These are phyloP conservation scores for Tenebrosternarchus preto DNA, from an alignment of 2,113 vertebrate genomes.

Conservation along the genomic window DNA sequence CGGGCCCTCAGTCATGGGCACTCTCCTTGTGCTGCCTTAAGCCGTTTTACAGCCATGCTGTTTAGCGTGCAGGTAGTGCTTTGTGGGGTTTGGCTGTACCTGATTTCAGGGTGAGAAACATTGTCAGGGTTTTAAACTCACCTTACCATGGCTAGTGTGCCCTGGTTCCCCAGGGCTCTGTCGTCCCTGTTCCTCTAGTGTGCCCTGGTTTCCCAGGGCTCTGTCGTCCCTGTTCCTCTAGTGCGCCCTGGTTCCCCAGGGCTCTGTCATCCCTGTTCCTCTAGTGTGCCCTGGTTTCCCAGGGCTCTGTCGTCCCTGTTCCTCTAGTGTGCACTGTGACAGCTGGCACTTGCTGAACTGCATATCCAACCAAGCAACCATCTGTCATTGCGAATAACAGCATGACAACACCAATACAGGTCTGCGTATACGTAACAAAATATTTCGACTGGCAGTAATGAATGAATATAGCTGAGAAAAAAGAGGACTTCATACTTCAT, in stretches of 20 bases:
- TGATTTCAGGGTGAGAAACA: constrained; percentile 41
- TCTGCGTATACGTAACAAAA: constrained; percentile 28
- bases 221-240: too few species aligned
- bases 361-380: constrained; percentile 54
- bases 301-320: constrained; percentile 34
- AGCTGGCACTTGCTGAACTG: constrained; percentile 43
- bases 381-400: constrained; percentile 50
- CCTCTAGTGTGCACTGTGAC: constrained; percentile 26
- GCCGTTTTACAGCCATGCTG: neutral
- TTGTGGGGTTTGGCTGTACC: constrained; percentile 21
- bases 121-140: constrained; percentile 33
- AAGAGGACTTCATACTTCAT: neutral
- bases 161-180: too few species aligned
- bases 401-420: constrained; percentile 32
- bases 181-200: too few species aligned
- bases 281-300: constrained; percentile 47
- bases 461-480: neutral
- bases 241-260: too few species aligned
- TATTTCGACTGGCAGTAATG: constrained; percentile 1
- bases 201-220: too few species aligned
- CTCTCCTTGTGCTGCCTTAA: constrained; percentile 6
- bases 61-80: neutral
- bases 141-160: constrained; percentile 32
- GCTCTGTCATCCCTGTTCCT: constrained; percentile 31
- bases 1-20: neutral